Base-by-base conservation (phyloP, 2,888 invertebrate genomes). In the Cheilosia grossa region DNA sequence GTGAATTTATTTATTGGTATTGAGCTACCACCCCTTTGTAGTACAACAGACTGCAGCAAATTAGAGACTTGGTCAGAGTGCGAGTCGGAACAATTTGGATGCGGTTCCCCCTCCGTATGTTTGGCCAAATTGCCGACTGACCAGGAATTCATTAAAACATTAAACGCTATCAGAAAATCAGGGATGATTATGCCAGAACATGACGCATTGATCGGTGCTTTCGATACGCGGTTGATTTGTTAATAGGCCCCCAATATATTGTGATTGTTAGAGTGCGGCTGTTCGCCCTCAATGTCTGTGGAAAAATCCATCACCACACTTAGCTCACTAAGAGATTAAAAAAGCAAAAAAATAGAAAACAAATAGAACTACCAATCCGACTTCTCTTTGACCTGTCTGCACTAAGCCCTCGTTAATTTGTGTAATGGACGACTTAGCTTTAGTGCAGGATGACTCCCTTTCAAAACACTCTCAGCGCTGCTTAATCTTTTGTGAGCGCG, bases 131-230 rank as follows among this genome's bases (percentile, higher is more conserved):
- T 69, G 67, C 27, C 63, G 44, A 74, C 53, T 64, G 53, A 83
- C 83, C 78, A 78, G 63, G 69, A 83, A 69, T 79, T 83, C 83
- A 79, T 83, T 83, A 83, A 79, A 83, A 79, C 74, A 58, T 83
- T 83, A 79, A 69, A 27, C 59, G 27, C 69, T 70, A 69, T 64
- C 79, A 54, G 74, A 69, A 27, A 27, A 27, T 27, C 27, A 7
- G 27, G 6, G 79, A 70, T 83, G 69, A 74, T 69, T 58, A 53
- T 58, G 27, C 40, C 44, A 3, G 61, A n/a, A 63, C 82, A 72
- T 82, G 82, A 72, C 70, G 75, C 77, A 59, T 64, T 77, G 72
- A 72, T 77, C 66, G 59, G 33, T 33, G 30, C 33, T 67, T 49
- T 72, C 47, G 51, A 51, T 30, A 21, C 1, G 54, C 13, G 54